These are phyloP conservation scores for Rhincodon typus DNA, from an alignment of 2,797 vertebrate genomes.

Conservation along the genomic window DNA sequence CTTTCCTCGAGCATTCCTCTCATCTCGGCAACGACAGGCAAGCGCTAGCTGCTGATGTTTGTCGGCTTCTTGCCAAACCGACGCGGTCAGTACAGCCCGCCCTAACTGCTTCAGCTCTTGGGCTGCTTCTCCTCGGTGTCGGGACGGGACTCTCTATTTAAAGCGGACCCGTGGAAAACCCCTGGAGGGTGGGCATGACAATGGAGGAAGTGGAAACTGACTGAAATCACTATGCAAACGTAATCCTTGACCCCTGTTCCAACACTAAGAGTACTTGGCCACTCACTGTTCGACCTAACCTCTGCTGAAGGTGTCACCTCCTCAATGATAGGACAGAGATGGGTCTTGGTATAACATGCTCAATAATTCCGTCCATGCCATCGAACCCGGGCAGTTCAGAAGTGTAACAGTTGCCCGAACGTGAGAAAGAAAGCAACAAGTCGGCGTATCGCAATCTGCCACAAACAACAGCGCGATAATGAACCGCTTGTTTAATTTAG, in stretches of 20 bases:
- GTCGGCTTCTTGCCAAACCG: not conserved
- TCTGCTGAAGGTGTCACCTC: not conserved
- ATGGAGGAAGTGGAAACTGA: not conserved
- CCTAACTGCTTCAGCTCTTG: not conserved
- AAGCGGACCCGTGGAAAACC: not conserved
- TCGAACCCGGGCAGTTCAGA: not conserved
- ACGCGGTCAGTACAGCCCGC: not conserved
- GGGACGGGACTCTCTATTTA: not conserved
- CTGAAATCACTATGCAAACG: too few relatives aligned
- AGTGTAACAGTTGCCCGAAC: not conserved
- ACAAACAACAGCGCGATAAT: not conserved
- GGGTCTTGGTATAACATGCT: too few relatives aligned
- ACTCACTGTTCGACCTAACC: not conserved
- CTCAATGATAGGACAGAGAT: too few relatives aligned
- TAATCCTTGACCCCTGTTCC: not conserved
- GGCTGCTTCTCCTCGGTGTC: accelerated
- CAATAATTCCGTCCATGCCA: too few relatives aligned
- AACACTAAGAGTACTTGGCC: not conserved
- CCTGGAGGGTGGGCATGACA: not conserved
- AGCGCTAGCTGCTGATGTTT: not conserved
- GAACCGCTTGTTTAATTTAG: not conserved
- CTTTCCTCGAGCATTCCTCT: not conserved
- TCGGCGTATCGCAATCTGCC: not conserved
- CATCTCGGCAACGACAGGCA: not conserved
- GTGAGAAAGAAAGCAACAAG: not conserved